A percentile compares a stretch with the other conserved stretches of the same genome.
Conservation (phyloP, 2,797 vertebrate species). For the Limnodromus scolopaceus region DNA sequence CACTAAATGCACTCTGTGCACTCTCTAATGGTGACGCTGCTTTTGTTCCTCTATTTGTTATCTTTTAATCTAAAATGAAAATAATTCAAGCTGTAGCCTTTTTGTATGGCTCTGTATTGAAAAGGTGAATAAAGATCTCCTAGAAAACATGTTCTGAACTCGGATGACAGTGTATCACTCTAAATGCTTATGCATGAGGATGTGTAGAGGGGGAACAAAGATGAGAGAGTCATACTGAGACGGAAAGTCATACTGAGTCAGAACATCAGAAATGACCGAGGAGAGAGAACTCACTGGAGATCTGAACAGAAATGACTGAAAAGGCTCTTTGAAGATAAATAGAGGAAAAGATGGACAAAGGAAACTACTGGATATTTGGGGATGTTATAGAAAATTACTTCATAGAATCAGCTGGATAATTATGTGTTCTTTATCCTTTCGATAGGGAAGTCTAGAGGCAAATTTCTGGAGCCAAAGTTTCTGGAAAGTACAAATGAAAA, state of each 20-base stretch:
- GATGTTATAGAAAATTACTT: not conserved
- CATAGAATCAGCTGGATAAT: not conserved
- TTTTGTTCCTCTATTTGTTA: conserved; percentile 39
- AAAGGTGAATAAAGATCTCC: conserved; percentile 17
- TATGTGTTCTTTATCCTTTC: not conserved
- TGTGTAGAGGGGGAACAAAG: not conserved
- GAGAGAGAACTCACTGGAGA: not conserved
- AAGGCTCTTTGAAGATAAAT: not conserved
- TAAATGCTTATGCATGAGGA: not conserved
- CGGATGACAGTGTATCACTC: not conserved
- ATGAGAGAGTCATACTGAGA: not conserved
- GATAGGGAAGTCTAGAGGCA: not conserved
- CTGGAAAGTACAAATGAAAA: conserved; percentile 17
- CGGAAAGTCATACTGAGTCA: not conserved
- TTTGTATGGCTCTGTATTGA: not conserved
- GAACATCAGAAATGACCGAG: not conserved
- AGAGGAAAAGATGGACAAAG: not conserved
- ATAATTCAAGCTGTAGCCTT: not conserved
- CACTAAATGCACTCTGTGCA: not conserved
- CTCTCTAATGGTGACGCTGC: not conserved
- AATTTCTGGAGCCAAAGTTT: conserved; percentile 29
- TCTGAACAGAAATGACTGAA: not conserved
- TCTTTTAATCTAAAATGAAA: conserved; percentile 30
- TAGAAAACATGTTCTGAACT: not conserved
- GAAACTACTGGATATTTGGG: not conserved